Base-by-base conservation (phyloP, 2,797 vertebrate species). In the Remorina albescens region DNA sequence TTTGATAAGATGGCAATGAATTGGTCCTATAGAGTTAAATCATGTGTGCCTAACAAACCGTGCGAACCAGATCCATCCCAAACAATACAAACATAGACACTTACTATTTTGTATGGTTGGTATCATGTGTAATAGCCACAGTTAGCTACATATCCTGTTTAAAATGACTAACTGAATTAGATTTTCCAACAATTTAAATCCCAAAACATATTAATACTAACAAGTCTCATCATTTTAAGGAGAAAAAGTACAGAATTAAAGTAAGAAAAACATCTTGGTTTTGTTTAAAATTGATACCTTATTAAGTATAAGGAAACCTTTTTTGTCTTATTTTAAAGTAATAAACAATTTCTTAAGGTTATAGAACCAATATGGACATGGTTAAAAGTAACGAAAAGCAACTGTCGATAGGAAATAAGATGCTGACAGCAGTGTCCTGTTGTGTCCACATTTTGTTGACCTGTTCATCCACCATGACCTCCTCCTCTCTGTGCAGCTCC, bases 1-100 rank as follows among this genome's bases (percentile, higher is more conserved):
- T 66, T 71, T n/a, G 65, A 28, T 71, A 36, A 37, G 55, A 70
- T 34, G 54, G 26, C 21, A 59, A 81, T 37, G 54, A 71, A 81
- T 78, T 50, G 71, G 47, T 42, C 65, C 36, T 55, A 23, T 44
- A 49, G 47, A 60, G 37, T 80, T 63, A 68, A 63, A 61, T 36
- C 44, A 39, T 61, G 49, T 64, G 47, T 65, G 41, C 10, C 58
- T 47, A 21, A 55, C 54, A 34, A 61, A 68, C 49, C 53, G 47
- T 51, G n/a, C 57, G 37, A n/a, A 62, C 39, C 19, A 68, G 71
- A 44, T 16, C 13, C 59, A 28, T 9, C 64, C 25, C 19, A 65
- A 62, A 47, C 18, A 67, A 44, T 8, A 23, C 11, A 1, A 37
- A 26, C 41, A 5, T 21, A 64, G 42, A 56, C 11, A 28, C 19